Evolutionary conservation across 2,113 vertebrate genomes (phyloP), one percentile per base, ranked within the genome.

Genomic region (Triplophysa siluroides): DNA sequence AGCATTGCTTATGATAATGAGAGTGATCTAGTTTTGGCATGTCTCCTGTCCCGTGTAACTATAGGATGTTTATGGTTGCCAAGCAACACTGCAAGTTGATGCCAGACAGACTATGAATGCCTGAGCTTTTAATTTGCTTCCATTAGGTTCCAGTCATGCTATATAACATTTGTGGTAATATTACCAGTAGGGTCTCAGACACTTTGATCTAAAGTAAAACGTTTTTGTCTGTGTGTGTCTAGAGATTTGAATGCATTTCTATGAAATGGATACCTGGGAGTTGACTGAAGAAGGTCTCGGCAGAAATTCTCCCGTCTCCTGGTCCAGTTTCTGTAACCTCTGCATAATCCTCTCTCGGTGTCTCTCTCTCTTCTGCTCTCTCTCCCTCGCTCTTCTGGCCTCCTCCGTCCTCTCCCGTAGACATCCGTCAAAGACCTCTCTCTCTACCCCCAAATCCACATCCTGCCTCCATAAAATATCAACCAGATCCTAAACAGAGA

Each of bases 381-480:
- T 93, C 85, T 95, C 93, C 86, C 93, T 94, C 89, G 92, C 92
- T 77, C 93, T 93, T 88, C 92, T 91, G 0, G 92, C 90, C 81
- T 94, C 94, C 90, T 92, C 92, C 79, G 93, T 93, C 78, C 95
- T 95, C 85, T 89, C 92, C 62, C 93, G 89, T 84, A 94, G 93
- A 87, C 85, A 91, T 79, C 93, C 92, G 89, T 95, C 94, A 88
- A 95, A 95, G 87, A 94, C 92, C 86, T 95, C 94, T 84, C 94
- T 90, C 77, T 93, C 91, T 47, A 91, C 94, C 73, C 94, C 94
- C 76, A 95, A 93, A 86, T 95, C 95, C 85, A 95, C 92, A 84
- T 96, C 94, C 92, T 95, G 95, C 82, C 89, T 94, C 95, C 95
- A 95, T 82, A 95, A 93, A 84, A 95, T 96, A 87, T 95, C 95